These are phyloP conservation scores for Cantharis lateralis DNA, from an alignment of 2,888 invertebrate genomes.

Conservation along the genomic window DNA sequence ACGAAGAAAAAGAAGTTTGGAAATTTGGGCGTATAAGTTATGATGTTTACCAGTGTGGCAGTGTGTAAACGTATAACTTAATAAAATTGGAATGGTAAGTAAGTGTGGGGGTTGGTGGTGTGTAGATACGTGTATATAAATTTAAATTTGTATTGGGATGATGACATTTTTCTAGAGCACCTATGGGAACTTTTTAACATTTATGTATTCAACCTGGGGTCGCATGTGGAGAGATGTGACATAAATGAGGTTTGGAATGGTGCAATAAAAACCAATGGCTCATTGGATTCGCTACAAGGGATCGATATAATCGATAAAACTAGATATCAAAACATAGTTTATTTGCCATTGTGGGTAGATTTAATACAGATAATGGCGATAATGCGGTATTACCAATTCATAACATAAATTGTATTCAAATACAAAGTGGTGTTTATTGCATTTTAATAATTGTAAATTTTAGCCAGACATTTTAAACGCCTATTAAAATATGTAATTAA, in stretches of 20 bases:
- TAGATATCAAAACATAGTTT: constrained; percentile 53
- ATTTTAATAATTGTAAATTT: constrained; percentile 15
- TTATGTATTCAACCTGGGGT: constrained; percentile 51
- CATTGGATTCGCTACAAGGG: constrained; percentile 51
- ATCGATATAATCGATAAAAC: constrained; percentile 52
- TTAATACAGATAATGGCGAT: constrained; percentile 48
- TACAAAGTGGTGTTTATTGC: constrained; percentile 23
- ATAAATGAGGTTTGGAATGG: constrained; percentile 52
- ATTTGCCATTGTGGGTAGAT: constrained; percentile 51
- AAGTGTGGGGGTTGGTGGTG: background rate
- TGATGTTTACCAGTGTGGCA: background rate
- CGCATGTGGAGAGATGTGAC: constrained; percentile 51
- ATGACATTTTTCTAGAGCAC: constrained; percentile 49
- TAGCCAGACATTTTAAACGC: background rate
- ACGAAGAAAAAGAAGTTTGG: background rate
- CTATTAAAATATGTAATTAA: constrained; percentile 1
- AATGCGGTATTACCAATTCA: constrained; percentile 33
- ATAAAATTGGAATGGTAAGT: constrained; percentile 4
- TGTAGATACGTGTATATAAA: constrained; percentile 7
- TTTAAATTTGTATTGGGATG: constrained; percentile 39
- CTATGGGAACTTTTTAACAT: constrained; percentile 50
- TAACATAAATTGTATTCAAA: constrained; percentile 26
- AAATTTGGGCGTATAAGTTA: background rate
- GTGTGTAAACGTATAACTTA: constrained; percentile 11
- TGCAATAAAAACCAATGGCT: constrained; percentile 55